phyloP scores from a whole-genome alignment of 2,888 invertebrate species.

The Saturnia pavonia region DNA sequence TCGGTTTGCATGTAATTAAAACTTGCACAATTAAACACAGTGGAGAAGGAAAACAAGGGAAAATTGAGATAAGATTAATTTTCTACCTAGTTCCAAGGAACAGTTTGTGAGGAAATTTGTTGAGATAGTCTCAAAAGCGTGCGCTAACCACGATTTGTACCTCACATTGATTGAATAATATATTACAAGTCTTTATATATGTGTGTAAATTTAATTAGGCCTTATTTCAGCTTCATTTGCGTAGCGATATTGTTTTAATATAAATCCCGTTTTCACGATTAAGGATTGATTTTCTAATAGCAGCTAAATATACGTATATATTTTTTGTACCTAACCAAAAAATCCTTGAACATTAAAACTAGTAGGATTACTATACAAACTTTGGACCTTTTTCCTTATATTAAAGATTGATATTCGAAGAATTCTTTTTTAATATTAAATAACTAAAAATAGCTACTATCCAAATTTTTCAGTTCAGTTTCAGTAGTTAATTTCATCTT shows the following conservation, averaged over 20 bases:
- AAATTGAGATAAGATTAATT: conserved; percentile 77
- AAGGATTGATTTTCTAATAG: background rate
- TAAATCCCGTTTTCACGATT: background rate
- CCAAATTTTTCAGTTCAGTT: background rate
- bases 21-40: conserved; percentile 73
- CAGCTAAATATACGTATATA: no score
- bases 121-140: conserved; percentile 26
- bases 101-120: conserved; percentile 47
- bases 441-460: background rate
- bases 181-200: conserved; percentile 16
- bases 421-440: background rate
- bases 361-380: no score
- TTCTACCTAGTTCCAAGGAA: conserved; percentile 62
- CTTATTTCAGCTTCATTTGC: background rate
- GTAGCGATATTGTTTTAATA: background rate
- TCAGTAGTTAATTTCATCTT: background rate
- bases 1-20: conserved; percentile 74
- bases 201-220: background rate
- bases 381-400: no score
- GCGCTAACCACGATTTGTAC: conserved; percentile 36
- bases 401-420: no score
- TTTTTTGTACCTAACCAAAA: no score
- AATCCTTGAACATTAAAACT: no score
- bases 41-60: conserved; percentile 66
- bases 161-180: conserved; percentile 38